Evolutionary conservation across 2,888 invertebrate species (phyloP).

Genomic region (Pyrochroa serraticornis): DNA sequence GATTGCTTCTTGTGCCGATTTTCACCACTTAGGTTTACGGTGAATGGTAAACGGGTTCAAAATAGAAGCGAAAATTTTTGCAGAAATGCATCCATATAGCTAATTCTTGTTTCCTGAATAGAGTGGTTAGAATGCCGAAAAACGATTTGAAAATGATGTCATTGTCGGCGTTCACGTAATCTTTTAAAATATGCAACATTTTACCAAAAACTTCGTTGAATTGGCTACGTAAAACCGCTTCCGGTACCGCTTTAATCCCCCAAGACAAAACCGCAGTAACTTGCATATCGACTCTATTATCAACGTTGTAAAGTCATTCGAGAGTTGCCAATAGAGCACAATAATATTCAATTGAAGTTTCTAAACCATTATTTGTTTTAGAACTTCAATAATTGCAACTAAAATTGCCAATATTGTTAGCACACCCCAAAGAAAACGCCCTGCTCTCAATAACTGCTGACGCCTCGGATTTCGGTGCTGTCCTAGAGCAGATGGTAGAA

Average conservation of each 20-base stretch:
- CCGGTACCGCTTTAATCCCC: conserved; percentile 85
- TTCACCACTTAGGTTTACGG: conserved; percentile 88
- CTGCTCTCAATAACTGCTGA: too few species aligned
- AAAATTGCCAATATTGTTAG: conserved; percentile 92
- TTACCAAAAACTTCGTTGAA: conserved; percentile 75
- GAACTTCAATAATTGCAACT: conserved; percentile 91
- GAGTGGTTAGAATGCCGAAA: conserved; percentile 74
- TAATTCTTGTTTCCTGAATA: conserved; percentile 79
- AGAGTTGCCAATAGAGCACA: conserved; percentile 83
- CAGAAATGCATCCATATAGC: conserved; percentile 75
- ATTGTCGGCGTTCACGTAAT: conserved; percentile 72
- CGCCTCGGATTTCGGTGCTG: too few species aligned
- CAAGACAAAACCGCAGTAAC: conserved; percentile 80
- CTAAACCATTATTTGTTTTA: conserved; percentile 86
- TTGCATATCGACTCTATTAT: conserved; percentile 70
- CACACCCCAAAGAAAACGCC: too few species aligned
- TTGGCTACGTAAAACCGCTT: conserved; percentile 74
- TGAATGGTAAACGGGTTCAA: conserved; percentile 77
- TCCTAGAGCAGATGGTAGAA: too few species aligned
- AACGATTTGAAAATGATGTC: conserved; percentile 69
- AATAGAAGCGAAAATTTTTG: conserved; percentile 75
- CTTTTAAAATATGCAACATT: conserved; percentile 72
- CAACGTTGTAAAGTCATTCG: conserved; percentile 63
- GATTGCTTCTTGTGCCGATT: conserved; percentile 84
- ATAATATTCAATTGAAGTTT: conserved; percentile 92